A percentile compares a stretch with the other conserved stretches of the same genome.
phyloP scores from a whole-genome alignment of 2,113 vertebrate species.

The Odocoileus hemionus region DNA sequence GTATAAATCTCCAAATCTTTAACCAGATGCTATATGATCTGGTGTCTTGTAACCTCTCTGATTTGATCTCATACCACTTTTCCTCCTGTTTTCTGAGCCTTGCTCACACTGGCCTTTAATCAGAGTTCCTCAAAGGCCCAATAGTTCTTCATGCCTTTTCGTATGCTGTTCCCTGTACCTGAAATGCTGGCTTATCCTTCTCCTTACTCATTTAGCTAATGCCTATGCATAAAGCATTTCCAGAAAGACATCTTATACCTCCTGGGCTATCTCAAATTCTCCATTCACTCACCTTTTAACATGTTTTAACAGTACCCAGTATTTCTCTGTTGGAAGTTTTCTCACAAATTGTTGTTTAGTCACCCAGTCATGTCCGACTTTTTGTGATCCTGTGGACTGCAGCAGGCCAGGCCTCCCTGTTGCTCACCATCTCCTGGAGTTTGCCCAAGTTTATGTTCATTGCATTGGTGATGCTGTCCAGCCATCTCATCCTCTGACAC shows the following conservation, averaged over 20 bases:
- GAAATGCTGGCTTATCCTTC: neutral
- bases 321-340: neutral
- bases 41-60: neutral
- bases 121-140: neutral
- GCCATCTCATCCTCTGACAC: neutral
- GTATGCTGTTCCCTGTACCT: neutral
- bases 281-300: neutral
- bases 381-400: neutral
- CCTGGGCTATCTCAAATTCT: neutral
- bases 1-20: slow-evolving; percentile 29
- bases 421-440: neutral
- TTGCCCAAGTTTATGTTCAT: neutral
- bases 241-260: neutral
- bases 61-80: neutral
- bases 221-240: neutral
- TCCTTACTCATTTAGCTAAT: neutral
- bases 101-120: neutral
- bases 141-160: neutral
- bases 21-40: neutral
- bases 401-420: neutral
- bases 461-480: neutral
- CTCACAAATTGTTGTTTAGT: neutral
- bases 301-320: neutral
- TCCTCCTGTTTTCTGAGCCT: neutral
- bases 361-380: neutral